A percentile compares a stretch with the other conserved stretches of the same genome.
Evolutionary conservation across 2,888 invertebrate genomes (phyloP).

Genomic region (Ophraella communa): DNA sequence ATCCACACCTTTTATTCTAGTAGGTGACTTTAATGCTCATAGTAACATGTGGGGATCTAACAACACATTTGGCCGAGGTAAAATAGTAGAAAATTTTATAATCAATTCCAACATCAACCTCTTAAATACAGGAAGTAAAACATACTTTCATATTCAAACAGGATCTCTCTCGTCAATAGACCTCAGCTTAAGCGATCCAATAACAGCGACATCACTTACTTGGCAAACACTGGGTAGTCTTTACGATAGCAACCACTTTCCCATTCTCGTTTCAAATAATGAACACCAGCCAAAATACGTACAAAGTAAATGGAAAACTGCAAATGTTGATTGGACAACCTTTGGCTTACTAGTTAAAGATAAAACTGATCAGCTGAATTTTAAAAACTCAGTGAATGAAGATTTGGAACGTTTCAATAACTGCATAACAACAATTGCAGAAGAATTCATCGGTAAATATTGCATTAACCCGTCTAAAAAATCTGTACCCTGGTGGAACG

Average conservation of each 20-base stretch:
- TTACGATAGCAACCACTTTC: constrained; percentile 2
- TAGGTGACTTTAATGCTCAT: constrained; percentile 10
- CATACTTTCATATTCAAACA: constrained; percentile 11
- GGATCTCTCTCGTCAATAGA: constrained; percentile 10
- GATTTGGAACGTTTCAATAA: too few species aligned
- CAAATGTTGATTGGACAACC: background rate
- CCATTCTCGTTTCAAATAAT: constrained; percentile 9
- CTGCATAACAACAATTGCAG: too few species aligned
- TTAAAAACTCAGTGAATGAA: too few species aligned
- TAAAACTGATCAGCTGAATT: background rate
- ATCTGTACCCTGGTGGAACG: too few species aligned
- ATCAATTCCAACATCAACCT: constrained; percentile 4
- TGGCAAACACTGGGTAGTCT: constrained; percentile 5
- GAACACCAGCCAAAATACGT: background rate
- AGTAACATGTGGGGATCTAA: constrained; percentile 9
- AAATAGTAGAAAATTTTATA: constrained; percentile 9
- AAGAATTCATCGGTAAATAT: too few species aligned
- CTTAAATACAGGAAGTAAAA: constrained; percentile 15
- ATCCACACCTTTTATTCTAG: background rate
- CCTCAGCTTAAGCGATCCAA: background rate
- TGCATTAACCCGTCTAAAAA: too few species aligned
- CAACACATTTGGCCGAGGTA: constrained; percentile 2
- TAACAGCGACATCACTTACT: background rate
- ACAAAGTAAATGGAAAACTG: constrained; percentile 6
- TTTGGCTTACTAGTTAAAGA: background rate